Percentiles rank a stretch among this genome's conserved stretches.
Conservation (phyloP, 2,797 vertebrate species). For the Megaceryle alcyon region DNA sequence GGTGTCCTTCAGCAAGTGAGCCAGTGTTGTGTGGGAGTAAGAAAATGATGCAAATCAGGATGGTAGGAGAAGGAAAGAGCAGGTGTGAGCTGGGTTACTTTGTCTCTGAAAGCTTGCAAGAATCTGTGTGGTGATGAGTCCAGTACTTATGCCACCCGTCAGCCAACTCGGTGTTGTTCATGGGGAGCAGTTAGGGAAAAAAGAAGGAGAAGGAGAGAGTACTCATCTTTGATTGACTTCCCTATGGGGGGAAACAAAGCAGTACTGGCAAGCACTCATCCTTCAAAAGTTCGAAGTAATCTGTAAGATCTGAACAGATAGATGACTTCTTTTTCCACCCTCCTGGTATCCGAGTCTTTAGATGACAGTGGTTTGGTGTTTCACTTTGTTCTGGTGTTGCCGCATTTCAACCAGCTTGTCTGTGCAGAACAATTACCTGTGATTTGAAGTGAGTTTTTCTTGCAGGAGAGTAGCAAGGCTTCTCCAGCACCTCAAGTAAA, state of each 20-base stretch:
- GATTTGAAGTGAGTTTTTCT: not conserved
- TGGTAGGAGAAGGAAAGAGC: not conserved
- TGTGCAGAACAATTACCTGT: not conserved
- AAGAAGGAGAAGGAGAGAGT: not conserved
- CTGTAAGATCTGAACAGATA: not conserved
- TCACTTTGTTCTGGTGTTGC: not conserved
- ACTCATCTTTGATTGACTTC: not conserved
- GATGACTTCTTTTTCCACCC: not conserved
- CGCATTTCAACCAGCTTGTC: not conserved
- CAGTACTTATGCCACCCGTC: rapidly evolving
- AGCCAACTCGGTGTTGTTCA: rapidly evolving
- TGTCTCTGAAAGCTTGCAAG: not conserved
- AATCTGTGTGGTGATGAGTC: not conserved
- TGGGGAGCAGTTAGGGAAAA: not conserved
- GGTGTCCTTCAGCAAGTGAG: not conserved
- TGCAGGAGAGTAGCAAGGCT: not conserved
- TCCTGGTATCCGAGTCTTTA: not conserved
- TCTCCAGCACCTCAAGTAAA: not conserved
- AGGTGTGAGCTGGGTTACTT: not conserved
- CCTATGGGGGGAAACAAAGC: not conserved
- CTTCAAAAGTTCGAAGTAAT: not conserved
- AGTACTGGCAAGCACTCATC: not conserved
- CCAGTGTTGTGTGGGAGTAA: not conserved
- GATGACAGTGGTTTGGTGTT: not conserved
- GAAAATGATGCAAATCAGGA: not conserved